These are phyloP conservation scores for Malthinus seriepunctatus DNA, from an alignment of 2,888 invertebrate genomes.

Conservation along the genomic window DNA sequence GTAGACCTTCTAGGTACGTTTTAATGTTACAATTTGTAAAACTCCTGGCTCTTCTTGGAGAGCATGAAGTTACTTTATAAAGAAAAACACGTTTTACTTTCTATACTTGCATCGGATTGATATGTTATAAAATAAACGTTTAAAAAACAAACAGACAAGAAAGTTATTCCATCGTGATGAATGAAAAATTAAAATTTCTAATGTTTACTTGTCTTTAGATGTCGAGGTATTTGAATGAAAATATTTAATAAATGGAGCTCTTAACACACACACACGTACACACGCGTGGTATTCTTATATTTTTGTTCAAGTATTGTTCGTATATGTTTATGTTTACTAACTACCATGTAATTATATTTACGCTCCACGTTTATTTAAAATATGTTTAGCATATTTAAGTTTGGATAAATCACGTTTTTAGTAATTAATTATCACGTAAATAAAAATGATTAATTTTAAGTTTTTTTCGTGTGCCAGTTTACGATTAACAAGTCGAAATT, in stretches of 20 bases:
- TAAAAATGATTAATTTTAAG: constrained; percentile 4
- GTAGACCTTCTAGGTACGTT: too few relatives aligned
- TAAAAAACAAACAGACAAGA: constrained; percentile 1
- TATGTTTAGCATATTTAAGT: not conserved
- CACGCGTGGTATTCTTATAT: too few relatives aligned
- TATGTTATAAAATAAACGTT: not conserved
- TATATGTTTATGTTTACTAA: not conserved
- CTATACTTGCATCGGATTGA: too few relatives aligned
- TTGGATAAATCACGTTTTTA: not conserved
- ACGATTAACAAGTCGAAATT: too few relatives aligned
- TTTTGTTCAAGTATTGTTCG: too few relatives aligned
- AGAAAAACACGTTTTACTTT: too few relatives aligned
- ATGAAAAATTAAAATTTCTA: constrained; percentile 7
- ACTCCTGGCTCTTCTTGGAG: too few relatives aligned
- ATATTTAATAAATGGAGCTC: constrained; percentile 6
- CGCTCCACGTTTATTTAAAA: constrained; percentile 4
- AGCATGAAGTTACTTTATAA: too few relatives aligned
- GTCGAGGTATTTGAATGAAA: not conserved
- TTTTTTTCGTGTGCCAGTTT: not conserved
- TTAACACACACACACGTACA: constrained; percentile 3
- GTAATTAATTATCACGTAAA: not conserved
- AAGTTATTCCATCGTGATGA: not conserved
- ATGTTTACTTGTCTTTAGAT: not conserved
- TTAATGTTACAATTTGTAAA: too few relatives aligned
- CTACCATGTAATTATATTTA: constrained; percentile 9